Conservation (phyloP, 2,888 invertebrate species). For the Seira musarum region DNA sequence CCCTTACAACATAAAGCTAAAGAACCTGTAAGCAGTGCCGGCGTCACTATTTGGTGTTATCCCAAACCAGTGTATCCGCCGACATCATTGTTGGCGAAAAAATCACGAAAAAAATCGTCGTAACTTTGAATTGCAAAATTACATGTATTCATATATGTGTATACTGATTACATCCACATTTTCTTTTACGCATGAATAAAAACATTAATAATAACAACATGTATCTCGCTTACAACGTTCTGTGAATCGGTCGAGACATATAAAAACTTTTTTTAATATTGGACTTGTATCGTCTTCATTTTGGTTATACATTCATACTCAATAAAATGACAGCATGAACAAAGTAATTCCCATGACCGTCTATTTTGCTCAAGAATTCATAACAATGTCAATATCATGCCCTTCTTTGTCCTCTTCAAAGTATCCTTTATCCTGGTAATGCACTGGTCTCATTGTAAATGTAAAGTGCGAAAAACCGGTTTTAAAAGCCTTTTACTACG, state of each 20-base stretch:
- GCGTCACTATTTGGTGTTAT: neutral
- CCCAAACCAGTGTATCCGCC: neutral
- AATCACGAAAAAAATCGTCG: neutral
- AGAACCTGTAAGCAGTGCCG: neutral
- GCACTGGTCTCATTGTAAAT: neutral
- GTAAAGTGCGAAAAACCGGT: slow-evolving; percentile 39
- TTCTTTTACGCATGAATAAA: slow-evolving; percentile 40
- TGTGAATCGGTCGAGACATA: no score
- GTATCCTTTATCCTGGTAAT: neutral
- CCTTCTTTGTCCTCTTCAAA: neutral
- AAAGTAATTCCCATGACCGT: neutral
- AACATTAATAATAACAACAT: slow-evolving; percentile 33
- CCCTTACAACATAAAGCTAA: neutral
- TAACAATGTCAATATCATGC: neutral
- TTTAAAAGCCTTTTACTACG: slow-evolving; percentile 16
- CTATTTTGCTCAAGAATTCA: neutral
- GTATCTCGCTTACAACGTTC: neutral
- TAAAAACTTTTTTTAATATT: no score
- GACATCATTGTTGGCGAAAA: neutral
- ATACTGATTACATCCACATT: neutral
- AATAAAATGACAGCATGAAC: neutral
- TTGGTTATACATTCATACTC: no score
- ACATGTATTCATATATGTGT: neutral
- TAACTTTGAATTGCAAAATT: slow-evolving; percentile 4
- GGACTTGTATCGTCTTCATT: no score